Base-by-base conservation (phyloP, 1,140 invertebrate species). In the Pissodes strobi region DNA sequence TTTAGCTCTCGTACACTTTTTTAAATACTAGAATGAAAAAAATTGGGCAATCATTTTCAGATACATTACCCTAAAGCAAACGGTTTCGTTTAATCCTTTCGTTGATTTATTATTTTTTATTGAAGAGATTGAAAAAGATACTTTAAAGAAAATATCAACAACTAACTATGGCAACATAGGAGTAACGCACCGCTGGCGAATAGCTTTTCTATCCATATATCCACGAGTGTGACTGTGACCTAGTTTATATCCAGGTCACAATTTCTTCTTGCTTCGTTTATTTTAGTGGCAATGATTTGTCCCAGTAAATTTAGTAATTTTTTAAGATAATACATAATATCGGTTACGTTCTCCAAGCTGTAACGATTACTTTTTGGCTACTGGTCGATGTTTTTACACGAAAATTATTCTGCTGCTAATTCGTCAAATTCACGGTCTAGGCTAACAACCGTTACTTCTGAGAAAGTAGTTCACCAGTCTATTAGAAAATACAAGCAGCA, bases 261-360 rank as follows among this genome's bases (percentile, higher is more conserved):
- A 48, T 59, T 59, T 59, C 41, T 59, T 59, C 45, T 59, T 59
- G 57, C 57, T 59, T 38, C 43, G 57, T 59, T 59, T n/a, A n/a
- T n/a, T n/a, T n/a, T 59, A 21, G 45, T 37, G 37, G n/a, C 25
- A 59, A 59, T 30, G 57, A 59, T 59, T 49, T 59, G 57, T 59
- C 57, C 43, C 57, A 59, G 57, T 48, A 59, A 27, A 59, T 38
- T 45, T 57, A 39, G 34, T 59, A 48, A 48, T 49, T 59, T 59
- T 57, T 59, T 56, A 39, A 45, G 45, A 57, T 57, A 57, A 57
- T 43, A 57, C 55, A 45, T 57, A 57, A 57, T 57, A 45, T 55
- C 34, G n/a, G 55, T 57, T 43, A 57, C 15, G 55, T 30, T 45
- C 39, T 39, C 21, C 15, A 43, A 53, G 39, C 52, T 39, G 12